Percentiles rank a stretch among this genome's conserved stretches.
Conservation (phyloP, 2,113 vertebrate genomes). For the Ranitomeya variabilis region DNA sequence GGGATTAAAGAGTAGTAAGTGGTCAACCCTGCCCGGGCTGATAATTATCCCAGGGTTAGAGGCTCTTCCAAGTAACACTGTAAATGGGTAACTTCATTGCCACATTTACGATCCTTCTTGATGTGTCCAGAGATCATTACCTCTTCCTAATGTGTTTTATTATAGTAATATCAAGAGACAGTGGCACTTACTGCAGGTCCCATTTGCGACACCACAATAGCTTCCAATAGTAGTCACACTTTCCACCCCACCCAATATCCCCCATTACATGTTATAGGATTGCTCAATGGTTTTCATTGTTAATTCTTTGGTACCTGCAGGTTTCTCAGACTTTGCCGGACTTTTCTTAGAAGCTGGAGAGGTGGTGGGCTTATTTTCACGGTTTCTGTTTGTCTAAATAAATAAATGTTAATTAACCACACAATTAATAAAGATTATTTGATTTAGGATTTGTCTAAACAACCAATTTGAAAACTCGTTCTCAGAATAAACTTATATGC, state of each 20-base stretch:
- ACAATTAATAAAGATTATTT: not conserved
- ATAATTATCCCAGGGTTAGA: not conserved
- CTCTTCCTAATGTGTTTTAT: no score
- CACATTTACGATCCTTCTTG: not conserved
- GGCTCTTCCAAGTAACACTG: not conserved
- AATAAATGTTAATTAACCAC: conserved; percentile 48
- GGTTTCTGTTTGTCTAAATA: conserved; percentile 76
- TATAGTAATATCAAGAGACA: no score
- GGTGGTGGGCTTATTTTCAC: conserved; percentile 65
- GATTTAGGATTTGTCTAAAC: not conserved
- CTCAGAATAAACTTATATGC: no score
- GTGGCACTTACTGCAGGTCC: no score
- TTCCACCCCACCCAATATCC: no score
- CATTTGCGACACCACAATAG: no score
- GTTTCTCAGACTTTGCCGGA: conserved; percentile 61
- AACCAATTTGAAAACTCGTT: not conserved
- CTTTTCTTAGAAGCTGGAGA: conserved; percentile 63
- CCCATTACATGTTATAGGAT: no score
- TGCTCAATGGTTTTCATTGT: not conserved
- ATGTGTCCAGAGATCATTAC: no score
- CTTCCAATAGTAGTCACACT: no score
- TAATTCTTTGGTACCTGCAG: conserved; percentile 67
- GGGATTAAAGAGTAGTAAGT: not conserved
- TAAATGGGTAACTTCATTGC: not conserved
- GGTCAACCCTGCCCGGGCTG: not conserved